Base-by-base conservation (phyloP, 2,113 vertebrate species). In the Sarotherodon lohbergeri region DNA sequence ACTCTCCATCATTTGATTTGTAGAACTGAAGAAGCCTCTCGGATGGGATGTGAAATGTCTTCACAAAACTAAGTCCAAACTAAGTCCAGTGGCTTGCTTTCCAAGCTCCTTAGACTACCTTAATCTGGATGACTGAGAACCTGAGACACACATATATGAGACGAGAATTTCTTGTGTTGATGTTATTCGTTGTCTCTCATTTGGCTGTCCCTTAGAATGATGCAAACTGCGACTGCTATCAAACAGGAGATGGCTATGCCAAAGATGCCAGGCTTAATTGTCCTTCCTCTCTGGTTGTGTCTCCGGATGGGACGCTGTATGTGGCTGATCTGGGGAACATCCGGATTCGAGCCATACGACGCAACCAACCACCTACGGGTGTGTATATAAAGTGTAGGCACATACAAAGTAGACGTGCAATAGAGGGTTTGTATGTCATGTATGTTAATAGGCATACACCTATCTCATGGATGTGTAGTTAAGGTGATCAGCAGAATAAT, bases 161-260 rank as follows among this genome's bases (percentile, higher is more conserved):
- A 66, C 4, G 6, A 0, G 61, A 50, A 55, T 22, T 55, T 55
- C 48, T 43, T 3, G 29, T 56, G 17, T 39, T 56, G 7, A 19
- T 43, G n/a, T 86, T 34, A 1, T 41, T 85, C 4, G 41, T n/a
- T 73, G 7, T 41, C 4, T 68, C 12, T 84, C 66, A 7, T 9
- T 66, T 78, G 34, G 32, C 29, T n/a, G 4, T 54, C 24, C 43
- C 66, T 32, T 86, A 96, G 95, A 99, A 98, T 0, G 99, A 99
- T 17, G 98, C 98, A 92, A 99, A 98, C 95, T 99, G 99, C 48
- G 98, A 99, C 96, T 99, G 99, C 87, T 99, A 99, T 87, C 98
- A 99, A 86, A 98, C 94, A 0, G 99, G 98, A 5, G 98, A 99
- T 0, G 98, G 99, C 78, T 99, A 99, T 3, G 98, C 99, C 91